Percentiles rank a stretch among this genome's conserved stretches.
Evolutionary conservation across 2,888 invertebrate species (phyloP).

Genomic region (Byasa hedistus): DNA sequence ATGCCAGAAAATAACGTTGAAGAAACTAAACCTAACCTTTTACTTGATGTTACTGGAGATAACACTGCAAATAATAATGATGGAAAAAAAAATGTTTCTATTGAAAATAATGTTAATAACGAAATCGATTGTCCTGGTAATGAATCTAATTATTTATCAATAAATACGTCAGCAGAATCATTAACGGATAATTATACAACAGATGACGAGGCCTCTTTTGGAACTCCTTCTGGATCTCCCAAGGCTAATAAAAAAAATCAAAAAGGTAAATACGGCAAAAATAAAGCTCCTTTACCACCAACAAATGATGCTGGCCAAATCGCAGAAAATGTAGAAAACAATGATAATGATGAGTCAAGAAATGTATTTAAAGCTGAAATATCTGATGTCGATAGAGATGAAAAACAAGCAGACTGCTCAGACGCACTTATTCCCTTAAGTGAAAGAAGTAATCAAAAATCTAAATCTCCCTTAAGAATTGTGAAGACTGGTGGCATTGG

Average conservation of each 20-base stretch:
- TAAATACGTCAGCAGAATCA: conserved; percentile 16
- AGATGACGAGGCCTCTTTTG: conserved; percentile 72
- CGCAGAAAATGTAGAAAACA: conserved; percentile 50
- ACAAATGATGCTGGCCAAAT: conserved; percentile 44
- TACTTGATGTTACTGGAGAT: neutral
- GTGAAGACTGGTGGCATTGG: conserved; percentile 56
- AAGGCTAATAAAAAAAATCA: conserved; percentile 57
- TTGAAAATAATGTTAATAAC: neutral
- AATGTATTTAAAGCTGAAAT: conserved; percentile 3
- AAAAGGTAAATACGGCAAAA: conserved; percentile 74
- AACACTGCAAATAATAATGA: neutral
- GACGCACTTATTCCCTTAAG: conserved; percentile 51
- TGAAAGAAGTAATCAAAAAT: conserved; percentile 60
- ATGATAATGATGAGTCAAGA: conserved; percentile 44
- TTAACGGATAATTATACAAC: conserved; percentile 43
- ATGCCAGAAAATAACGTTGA: neutral
- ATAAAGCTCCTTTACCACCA: conserved; percentile 70
- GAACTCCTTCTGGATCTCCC: conserved; percentile 72
- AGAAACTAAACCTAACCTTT: neutral
- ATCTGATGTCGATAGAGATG: neutral
- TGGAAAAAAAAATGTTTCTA: conserved; percentile 1
- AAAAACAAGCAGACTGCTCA: conserved; percentile 20
- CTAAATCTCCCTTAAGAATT: conserved; percentile 59
- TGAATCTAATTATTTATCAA: conserved; percentile 12
- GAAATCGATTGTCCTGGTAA: neutral